Evolutionary conservation across 1,140 invertebrate genomes (phyloP).

Genomic region (Calosoma granatense): DNA sequence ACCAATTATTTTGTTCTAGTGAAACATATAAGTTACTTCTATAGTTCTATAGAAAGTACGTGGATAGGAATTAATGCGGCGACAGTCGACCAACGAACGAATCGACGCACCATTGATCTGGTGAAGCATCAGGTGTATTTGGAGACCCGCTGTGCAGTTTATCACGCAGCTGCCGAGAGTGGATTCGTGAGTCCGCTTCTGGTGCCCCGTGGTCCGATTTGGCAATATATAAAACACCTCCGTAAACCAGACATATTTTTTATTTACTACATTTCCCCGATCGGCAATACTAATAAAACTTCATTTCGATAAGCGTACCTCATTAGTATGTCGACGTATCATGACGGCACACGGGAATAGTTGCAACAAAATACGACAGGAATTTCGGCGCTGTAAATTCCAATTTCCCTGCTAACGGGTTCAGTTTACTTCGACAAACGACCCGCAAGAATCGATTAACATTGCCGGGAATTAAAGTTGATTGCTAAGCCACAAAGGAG

Average conservation of each 20-base stretch:
- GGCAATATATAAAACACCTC: background rate
- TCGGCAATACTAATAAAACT: conserved; percentile 2
- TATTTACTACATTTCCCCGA: background rate
- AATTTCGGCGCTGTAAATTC: background rate
- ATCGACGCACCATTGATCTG: background rate
- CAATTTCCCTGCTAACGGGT: conserved; percentile 2
- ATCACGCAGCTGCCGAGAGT: background rate
- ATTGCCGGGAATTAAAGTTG: background rate
- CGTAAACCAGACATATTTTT: background rate
- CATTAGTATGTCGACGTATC: conserved; percentile 1
- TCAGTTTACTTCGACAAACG: background rate
- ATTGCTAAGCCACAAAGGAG: background rate
- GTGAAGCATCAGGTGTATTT: conserved; percentile 7
- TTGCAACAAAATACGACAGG: background rate
- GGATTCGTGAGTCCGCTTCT: background rate
- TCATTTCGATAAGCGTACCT: background rate
- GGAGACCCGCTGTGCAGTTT: conserved; percentile 1
- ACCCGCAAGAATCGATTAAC: background rate
- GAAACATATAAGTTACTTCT: too few relatives aligned
- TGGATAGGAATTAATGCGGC: too few relatives aligned
- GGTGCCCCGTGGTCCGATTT: background rate
- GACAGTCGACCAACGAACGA: background rate
- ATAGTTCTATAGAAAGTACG: too few relatives aligned
- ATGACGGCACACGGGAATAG: background rate
- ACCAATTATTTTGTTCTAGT: too few relatives aligned